Evolutionary conservation across 1,140 invertebrate genomes (phyloP).

Genomic region (Triops cancriformis): DNA sequence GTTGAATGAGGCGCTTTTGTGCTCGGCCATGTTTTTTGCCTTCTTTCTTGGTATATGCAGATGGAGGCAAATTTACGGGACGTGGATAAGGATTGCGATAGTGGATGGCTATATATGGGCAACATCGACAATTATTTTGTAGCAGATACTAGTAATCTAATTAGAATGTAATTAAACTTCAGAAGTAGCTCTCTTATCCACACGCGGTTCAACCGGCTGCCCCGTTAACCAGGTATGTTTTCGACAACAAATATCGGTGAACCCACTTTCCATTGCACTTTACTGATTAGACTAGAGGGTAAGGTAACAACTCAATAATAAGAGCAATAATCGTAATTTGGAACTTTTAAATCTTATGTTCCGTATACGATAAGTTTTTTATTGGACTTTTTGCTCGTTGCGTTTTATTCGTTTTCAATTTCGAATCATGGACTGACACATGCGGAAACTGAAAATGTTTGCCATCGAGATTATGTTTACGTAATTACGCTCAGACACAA

Average conservation of each 20-base stretch:
- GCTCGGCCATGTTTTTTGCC: constrained; percentile 30
- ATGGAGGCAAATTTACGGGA: constrained; percentile 33
- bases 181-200: neutral
- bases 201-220: no score
- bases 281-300: neutral
- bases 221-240: no score
- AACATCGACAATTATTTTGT: neutral
- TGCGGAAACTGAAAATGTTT: no score
- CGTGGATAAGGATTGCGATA: constrained; percentile 34
- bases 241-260: no score
- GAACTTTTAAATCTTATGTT: no score
- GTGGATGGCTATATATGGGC: constrained; percentile 32
- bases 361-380: no score
- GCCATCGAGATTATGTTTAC: no score
- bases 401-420: no score
- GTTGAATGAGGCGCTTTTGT: constrained; percentile 30
- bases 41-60: constrained; percentile 28
- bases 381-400: no score
- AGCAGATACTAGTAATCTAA: neutral
- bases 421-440: no score
- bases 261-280: neutral
- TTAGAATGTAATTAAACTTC: neutral
- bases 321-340: no score
- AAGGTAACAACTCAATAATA: neutral
- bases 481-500: no score